A percentile compares a stretch with the other conserved stretches of the same genome.
These are phyloP conservation scores for Drosophila crucigera DNA, from an alignment of 2,888 invertebrate species.

Conservation along the genomic window DNA sequence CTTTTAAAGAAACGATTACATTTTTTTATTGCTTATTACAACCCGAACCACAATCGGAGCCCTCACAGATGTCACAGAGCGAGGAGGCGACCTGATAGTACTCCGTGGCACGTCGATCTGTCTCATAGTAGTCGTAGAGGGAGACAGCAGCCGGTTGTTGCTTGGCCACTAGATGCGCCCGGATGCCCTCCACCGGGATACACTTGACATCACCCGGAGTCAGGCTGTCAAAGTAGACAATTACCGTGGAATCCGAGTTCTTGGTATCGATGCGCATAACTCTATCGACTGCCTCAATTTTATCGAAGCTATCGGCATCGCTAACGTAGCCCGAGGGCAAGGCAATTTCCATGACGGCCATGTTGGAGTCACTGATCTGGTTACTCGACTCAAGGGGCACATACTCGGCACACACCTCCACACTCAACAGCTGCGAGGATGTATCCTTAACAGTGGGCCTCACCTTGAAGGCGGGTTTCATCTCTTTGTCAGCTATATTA, in stretches of 20 bases:
- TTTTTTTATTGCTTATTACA: constrained; percentile 68
- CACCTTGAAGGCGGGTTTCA: constrained; percentile 94
- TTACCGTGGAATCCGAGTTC: constrained; percentile 88
- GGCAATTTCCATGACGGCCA: constrained; percentile 95
- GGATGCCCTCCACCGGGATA: constrained; percentile 93
- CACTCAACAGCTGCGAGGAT: constrained; percentile 91
- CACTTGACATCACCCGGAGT: constrained; percentile 88
- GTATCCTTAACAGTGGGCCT: constrained; percentile 94
- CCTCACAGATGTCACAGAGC: constrained; percentile 94
- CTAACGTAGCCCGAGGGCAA: constrained; percentile 96
- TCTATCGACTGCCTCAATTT: constrained; percentile 86
- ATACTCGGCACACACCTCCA: constrained; percentile 93
- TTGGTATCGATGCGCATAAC: constrained; percentile 89
- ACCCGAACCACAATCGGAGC: constrained; percentile 86
- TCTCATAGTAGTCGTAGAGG: constrained; percentile 96
- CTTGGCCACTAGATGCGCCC: constrained; percentile 93
- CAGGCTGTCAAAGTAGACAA: constrained; percentile 91
- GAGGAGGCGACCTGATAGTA: constrained; percentile 86
- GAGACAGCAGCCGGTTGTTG: constrained; percentile 94
- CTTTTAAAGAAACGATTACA: neutral
- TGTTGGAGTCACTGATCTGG: constrained; percentile 89
- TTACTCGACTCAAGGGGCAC: constrained; percentile 59
- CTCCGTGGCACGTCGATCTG: constrained; percentile 85
- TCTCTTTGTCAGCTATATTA: constrained; percentile 94
- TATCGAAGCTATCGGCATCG: constrained; percentile 90